These are phyloP conservation scores for Mionectes olivaceus DNA, from an alignment of 2,797 vertebrate species.

Conservation along the genomic window DNA sequence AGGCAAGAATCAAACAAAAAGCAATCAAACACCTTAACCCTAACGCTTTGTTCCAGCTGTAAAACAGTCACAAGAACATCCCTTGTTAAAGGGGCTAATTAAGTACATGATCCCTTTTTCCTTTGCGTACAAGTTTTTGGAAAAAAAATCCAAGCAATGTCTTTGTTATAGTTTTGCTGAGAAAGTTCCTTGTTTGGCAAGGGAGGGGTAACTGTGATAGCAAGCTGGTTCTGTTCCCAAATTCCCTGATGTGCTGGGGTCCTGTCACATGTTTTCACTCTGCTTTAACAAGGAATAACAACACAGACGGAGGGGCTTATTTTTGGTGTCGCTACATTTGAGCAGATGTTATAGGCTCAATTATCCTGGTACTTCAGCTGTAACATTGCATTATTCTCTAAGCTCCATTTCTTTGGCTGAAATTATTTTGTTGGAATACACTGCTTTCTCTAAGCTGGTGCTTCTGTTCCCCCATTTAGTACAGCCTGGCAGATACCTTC, in stretches of 20 bases:
- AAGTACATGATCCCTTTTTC: background rate
- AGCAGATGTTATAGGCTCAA: constrained; percentile 20
- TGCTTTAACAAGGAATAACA: constrained; percentile 31
- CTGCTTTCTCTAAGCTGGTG: background rate
- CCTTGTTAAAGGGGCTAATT: background rate
- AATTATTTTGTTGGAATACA: background rate
- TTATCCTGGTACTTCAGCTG: constrained; percentile 15
- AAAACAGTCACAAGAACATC: background rate
- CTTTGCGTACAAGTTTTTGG: background rate
- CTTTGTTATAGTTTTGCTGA: background rate
- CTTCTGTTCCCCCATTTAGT: background rate
- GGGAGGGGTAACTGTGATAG: background rate
- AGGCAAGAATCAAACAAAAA: background rate
- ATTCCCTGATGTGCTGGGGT: constrained; percentile 12
- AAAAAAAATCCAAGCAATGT: background rate
- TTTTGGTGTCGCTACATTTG: constrained; percentile 24
- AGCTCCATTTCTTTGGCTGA: background rate
- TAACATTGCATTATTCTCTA: constrained; percentile 1
- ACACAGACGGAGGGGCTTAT: background rate
- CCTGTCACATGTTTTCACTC: background rate
- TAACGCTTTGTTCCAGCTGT: background rate
- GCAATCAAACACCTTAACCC: background rate
- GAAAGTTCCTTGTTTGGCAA: constrained; percentile 7
- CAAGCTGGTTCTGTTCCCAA: background rate
- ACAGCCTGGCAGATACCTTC: constrained; percentile 1